phyloP scores from a whole-genome alignment of 2,888 invertebrate genomes.

The Seira ritae region DNA sequence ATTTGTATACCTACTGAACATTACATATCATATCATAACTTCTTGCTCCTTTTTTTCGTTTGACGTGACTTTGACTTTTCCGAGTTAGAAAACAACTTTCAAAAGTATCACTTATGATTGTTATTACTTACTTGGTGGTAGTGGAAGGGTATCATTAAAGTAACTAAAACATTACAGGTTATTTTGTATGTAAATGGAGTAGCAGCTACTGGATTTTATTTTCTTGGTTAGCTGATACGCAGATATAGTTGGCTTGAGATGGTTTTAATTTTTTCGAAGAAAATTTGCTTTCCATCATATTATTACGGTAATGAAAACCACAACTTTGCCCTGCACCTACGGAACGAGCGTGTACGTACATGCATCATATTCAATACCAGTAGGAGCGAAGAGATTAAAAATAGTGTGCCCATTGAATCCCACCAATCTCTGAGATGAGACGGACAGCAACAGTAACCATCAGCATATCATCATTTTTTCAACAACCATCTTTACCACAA shows the following conservation, averaged over 20 bases:
- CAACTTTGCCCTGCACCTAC: constrained; percentile 15
- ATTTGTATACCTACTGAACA: constrained; percentile 17
- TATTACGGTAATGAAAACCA: constrained; percentile 42
- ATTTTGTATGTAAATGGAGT: constrained; percentile 63
- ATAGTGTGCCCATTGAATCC: background rate
- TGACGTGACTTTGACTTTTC: constrained; percentile 48
- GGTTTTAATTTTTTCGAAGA: constrained; percentile 11
- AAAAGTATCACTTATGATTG: constrained; percentile 41
- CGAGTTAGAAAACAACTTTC: constrained; percentile 31
- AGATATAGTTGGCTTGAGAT: constrained; percentile 6
- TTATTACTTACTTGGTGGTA: constrained; percentile 27
- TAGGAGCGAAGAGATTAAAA: constrained; percentile 18
- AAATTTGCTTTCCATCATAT: constrained; percentile 37
- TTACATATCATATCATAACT: constrained; percentile 29
- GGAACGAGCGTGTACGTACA: background rate
- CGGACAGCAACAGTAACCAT: background rate
- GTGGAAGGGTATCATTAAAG: constrained; percentile 54
- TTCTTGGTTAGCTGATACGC: constrained; percentile 13
- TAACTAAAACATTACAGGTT: constrained; percentile 57
- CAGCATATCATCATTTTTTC: constrained; percentile 8
- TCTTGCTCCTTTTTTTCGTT: constrained; percentile 26
- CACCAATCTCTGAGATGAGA: background rate
- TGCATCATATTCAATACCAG: background rate
- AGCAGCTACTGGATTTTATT: constrained; percentile 60
- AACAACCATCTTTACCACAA: background rate